A percentile compares a stretch with the other conserved stretches of the same genome.
Conservation (phyloP, 2,797 vertebrate species). For the Carapus acus region DNA sequence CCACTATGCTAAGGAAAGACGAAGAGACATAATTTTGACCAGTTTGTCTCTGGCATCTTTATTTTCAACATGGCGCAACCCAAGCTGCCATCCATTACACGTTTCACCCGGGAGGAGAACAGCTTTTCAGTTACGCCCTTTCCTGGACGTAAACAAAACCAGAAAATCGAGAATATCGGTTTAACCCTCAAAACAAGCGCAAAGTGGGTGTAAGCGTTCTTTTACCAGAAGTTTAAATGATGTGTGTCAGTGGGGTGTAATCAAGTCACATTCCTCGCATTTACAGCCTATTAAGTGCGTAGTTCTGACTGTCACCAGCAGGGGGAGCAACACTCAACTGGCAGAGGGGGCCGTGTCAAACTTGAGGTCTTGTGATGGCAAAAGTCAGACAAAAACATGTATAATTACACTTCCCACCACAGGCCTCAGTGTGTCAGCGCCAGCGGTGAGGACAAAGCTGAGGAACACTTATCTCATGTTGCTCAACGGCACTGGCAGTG, state of each 20-base stretch:
- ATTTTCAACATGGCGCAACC: no score
- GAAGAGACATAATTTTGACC: no score
- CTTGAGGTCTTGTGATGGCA: no score
- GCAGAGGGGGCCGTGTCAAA: no score
- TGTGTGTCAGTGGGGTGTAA: background rate
- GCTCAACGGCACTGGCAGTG: constrained; percentile 15
- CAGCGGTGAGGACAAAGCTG: constrained; percentile 27
- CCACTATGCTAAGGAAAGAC: constrained; percentile 17
- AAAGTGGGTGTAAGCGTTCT: no score
- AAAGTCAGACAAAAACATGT: background rate
- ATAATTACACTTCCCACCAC: constrained; percentile 48
- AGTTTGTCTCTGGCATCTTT: constrained; percentile 24
- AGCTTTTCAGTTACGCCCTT: constrained; percentile 30
- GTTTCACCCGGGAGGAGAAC: constrained; percentile 40
- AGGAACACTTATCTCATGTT: constrained; percentile 22
- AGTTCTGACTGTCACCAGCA: constrained; percentile 33
- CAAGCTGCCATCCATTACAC: no score
- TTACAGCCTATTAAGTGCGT: constrained; percentile 7
- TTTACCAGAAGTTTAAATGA: no score
- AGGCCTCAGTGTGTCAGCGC: constrained; percentile 14
- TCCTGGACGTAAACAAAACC: constrained; percentile 6
- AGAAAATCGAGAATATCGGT: no score
- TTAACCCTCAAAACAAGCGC: no score
- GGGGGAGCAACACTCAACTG: constrained; percentile 37
- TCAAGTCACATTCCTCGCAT: constrained; percentile 2